Evolutionary conservation across 2,113 vertebrate genomes (phyloP), one percentile per base, ranked within the genome.

Genomic region (Desmodus rotundus): DNA sequence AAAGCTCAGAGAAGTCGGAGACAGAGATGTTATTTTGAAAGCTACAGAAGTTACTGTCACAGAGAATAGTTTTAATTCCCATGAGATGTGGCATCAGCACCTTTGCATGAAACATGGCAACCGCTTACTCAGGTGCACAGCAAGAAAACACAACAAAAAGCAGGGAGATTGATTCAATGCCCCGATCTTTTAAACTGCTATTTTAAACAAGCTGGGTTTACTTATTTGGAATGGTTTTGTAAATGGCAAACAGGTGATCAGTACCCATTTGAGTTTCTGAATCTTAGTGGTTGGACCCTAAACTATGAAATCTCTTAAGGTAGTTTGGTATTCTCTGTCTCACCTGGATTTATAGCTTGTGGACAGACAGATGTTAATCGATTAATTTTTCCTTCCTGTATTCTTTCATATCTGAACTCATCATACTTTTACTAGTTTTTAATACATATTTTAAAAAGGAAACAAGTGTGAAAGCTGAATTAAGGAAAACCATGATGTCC

Each of bases 181-280:
- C 72, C n/a, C 36, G 47, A 72, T 87, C 45, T 83, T 89, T 87
- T 67, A 78, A 74, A 80, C 50, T 78, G 92, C 63, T 93, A 67
- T 96, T 95, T 97, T 95, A 87, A 87, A 85, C 20, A 87, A 52
- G 28, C 33, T 95, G 82, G 85, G 85, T 74, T 91, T 52, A 76
- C 92, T 94, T 96, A 68, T 70, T 93, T 80, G 58, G 82, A 93
- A 87, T 14, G 70, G 16, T 84, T 87, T 65, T 81, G 36, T 76
- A 96, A 91, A 87, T 90, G 58, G 67, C 58, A 87, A 81, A 81
- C 63, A 87, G 83, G 78, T 24, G 58, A 92, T 81, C 76, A 77
- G n/a, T 56, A 56, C 20, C 77, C 31, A 92, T 95, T 72, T 87
- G 84, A 38, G 22, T 95, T 92, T 19, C n/a, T 86, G 91, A 78